Conservation (phyloP, 1,140 invertebrate genomes). For the Aphelinus atriplicis region DNA sequence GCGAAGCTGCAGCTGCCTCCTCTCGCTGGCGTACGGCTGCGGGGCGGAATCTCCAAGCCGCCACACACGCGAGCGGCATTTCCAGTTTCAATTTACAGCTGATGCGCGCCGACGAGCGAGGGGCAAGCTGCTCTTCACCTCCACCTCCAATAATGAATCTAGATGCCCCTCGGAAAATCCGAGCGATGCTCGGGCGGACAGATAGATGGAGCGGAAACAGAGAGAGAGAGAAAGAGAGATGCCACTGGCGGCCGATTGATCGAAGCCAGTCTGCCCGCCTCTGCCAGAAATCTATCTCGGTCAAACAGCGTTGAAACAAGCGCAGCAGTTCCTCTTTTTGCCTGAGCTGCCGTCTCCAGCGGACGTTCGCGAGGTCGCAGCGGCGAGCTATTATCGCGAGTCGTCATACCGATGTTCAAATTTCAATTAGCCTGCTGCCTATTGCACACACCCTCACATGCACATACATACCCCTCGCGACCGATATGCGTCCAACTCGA, state of each 20-base stretch:
- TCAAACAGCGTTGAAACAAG: conserved; percentile 43
- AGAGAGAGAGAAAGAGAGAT: not conserved
- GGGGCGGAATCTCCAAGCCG: too few species aligned
- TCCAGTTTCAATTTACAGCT: conserved; percentile 34
- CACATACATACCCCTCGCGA: too few species aligned
- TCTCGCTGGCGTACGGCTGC: too few species aligned
- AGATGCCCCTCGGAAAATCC: conserved; percentile 23
- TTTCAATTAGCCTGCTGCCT: too few species aligned
- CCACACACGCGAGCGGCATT: not conserved
- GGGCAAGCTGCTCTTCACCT: not conserved
- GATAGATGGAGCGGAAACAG: not conserved
- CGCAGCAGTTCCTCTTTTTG: not conserved
- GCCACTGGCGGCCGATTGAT: conserved; percentile 30
- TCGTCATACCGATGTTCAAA: too few species aligned
- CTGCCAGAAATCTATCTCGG: conserved; percentile 41
- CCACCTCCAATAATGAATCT: conserved; percentile 36
- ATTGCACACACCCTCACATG: too few species aligned
- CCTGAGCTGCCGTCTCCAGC: too few species aligned
- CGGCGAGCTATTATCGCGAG: too few species aligned
- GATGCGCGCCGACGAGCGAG: too few species aligned
- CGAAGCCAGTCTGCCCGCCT: conserved; percentile 38
- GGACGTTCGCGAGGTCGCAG: too few species aligned
- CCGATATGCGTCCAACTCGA: too few species aligned
- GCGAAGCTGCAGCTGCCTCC: not conserved
- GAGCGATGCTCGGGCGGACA: not conserved